phyloP scores from a whole-genome alignment of 2,888 invertebrate species.

The Harpalus rubripes region DNA sequence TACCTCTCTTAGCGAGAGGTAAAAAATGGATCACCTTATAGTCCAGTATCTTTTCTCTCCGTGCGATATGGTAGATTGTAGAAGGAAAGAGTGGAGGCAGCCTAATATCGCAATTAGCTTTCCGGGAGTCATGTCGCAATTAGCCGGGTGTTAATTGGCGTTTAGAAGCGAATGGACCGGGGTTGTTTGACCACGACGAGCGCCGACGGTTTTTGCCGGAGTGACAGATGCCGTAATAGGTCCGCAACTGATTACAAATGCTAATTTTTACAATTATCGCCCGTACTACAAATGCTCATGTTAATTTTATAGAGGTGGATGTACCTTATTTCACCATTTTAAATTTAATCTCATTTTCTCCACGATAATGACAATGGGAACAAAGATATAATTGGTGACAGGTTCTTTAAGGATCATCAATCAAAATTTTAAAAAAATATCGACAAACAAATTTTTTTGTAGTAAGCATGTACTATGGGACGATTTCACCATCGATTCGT shows the following conservation, averaged over 20 bases:
- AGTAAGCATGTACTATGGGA: too few relatives aligned
- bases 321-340: conserved; percentile 29
- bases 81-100: background rate
- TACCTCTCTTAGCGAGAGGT: too few relatives aligned
- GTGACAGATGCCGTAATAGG: conserved; percentile 44
- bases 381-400: background rate
- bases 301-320: conserved; percentile 45
- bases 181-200: conserved; percentile 22
- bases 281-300: conserved; percentile 4
- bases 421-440: too few relatives aligned
- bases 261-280: conserved; percentile 54
- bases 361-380: background rate
- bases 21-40: too few relatives aligned
- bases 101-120: conserved; percentile 65
- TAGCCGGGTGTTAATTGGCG: conserved; percentile 64
- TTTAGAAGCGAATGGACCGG: conserved; percentile 25
- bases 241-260: conserved; percentile 45
- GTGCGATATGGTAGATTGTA: background rate
- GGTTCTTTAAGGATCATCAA: background rate
- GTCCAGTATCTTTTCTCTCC: background rate
- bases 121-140: conserved; percentile 63
- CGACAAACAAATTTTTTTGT: too few relatives aligned
- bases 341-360: conserved; percentile 20
- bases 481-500: too few relatives aligned
- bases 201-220: conserved; percentile 31